These are phyloP conservation scores for Cephus nigrinus DNA, from an alignment of 2,888 invertebrate genomes.

Conservation along the genomic window DNA sequence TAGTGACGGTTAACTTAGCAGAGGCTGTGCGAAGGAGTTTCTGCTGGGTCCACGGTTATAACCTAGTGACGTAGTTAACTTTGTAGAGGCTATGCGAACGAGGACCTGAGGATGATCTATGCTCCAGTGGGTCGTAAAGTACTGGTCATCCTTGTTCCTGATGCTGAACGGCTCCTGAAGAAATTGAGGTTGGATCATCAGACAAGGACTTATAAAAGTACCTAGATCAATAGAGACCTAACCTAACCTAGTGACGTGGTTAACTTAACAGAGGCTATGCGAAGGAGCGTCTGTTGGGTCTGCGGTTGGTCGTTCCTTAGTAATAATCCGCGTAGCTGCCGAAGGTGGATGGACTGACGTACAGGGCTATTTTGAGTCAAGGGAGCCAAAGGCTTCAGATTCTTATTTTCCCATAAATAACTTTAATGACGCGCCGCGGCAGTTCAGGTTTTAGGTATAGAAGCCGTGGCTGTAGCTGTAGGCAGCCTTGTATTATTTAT, in stretches of 20 bases:
- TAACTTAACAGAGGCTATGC: neutral
- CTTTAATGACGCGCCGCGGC: slow-evolving; percentile 60
- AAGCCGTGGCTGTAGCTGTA: slow-evolving; percentile 47
- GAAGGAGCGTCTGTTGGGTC: no score
- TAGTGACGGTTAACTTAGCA: neutral
- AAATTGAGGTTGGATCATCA: neutral
- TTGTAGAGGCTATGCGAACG: no score
- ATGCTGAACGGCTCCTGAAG: neutral
- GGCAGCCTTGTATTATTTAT: slow-evolving; percentile 58
- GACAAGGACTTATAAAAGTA: neutral
- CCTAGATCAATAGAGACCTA: neutral
- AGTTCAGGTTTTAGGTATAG: slow-evolving; percentile 50
- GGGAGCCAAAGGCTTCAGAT: slow-evolving; percentile 51
- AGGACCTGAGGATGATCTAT: neutral
- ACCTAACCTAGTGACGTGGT: neutral
- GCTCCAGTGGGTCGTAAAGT: neutral
- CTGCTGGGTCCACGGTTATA: no score
- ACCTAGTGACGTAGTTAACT: no score
- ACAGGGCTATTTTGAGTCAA: slow-evolving; percentile 1
- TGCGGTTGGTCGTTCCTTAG: no score
- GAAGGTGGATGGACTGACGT: no score
- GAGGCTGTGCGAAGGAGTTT: no score
- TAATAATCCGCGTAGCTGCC: no score
- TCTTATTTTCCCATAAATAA: slow-evolving; percentile 62
- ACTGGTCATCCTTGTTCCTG: neutral